phyloP scores from a whole-genome alignment of 2,888 invertebrate species.

The Amitus sp. region DNA sequence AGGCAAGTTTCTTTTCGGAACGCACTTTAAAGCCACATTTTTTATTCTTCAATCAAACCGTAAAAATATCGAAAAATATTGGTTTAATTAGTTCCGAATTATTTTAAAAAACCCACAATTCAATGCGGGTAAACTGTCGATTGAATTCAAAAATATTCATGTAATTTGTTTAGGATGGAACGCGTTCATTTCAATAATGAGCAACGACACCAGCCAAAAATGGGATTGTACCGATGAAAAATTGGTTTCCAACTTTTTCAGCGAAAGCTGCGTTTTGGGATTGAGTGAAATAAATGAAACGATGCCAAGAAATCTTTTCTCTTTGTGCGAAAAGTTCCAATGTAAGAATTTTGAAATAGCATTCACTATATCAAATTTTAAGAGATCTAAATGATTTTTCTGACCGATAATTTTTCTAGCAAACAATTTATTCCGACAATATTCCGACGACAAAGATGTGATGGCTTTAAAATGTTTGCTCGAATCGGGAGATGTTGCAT shows the following conservation, averaged over 20 bases:
- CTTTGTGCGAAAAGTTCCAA: constrained; percentile 71
- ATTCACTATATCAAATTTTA: no score
- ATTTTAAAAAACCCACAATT: no score
- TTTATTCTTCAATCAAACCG: neutral
- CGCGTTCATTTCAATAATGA: constrained; percentile 49
- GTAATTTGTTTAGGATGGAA: constrained; percentile 59
- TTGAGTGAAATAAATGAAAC: constrained; percentile 10
- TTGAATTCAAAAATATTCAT: no score
- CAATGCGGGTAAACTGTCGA: no score
- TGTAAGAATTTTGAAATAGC: constrained; percentile 36
- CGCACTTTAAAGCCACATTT: no score
- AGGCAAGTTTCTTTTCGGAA: no score
- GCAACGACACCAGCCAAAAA: constrained; percentile 38
- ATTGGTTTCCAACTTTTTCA: constrained; percentile 58
- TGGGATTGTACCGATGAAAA: constrained; percentile 57
- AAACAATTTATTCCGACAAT: constrained; percentile 16
- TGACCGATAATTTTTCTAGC: constrained; percentile 27
- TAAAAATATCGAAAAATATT: no score
- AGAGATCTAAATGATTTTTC: no score
- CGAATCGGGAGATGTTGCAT: constrained; percentile 82
- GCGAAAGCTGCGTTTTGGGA: constrained; percentile 34
- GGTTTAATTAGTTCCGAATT: no score
- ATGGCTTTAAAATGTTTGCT: constrained; percentile 69
- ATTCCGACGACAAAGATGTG: constrained; percentile 18
- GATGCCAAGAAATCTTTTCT: constrained; percentile 32